Conservation (phyloP, 2,888 invertebrate species). For the Ligdia adustata region DNA sequence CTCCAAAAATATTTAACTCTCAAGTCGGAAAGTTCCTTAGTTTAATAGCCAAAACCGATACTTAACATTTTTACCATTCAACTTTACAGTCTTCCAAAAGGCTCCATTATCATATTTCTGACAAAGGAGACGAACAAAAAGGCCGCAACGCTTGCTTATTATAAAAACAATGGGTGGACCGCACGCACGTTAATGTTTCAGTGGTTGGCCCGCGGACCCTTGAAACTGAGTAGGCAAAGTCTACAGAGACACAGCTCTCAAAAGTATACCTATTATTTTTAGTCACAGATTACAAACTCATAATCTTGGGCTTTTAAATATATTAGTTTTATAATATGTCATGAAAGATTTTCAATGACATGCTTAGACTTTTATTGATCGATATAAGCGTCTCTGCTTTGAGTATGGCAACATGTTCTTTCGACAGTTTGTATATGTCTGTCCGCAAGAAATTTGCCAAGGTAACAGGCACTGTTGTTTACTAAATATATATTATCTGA, state of each 20-base stretch:
- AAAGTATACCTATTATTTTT: no score
- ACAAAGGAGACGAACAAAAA: conserved; percentile 61
- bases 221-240: background rate
- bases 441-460: no score
- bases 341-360: no score
- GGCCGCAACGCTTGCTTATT: conserved; percentile 61
- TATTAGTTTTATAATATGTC: no score
- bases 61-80: conserved; percentile 20
- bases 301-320: no score
- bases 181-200: conserved; percentile 66
- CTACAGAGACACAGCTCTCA: background rate
- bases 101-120: conserved; percentile 67
- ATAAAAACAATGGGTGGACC: conserved; percentile 67
- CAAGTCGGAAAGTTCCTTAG: background rate
- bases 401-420: no score
- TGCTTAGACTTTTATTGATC: no score
- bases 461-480: no score
- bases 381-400: no score
- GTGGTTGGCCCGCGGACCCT: conserved; percentile 46
- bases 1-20: background rate
- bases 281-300: no score
- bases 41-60: conserved; percentile 13
- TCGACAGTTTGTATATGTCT: no score
- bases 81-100: conserved; percentile 48
- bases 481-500: no score